Evolutionary conservation across 2,888 invertebrate genomes (phyloP), one percentile per base, ranked within the genome.

Genomic region (Andrena trimmerana): DNA sequence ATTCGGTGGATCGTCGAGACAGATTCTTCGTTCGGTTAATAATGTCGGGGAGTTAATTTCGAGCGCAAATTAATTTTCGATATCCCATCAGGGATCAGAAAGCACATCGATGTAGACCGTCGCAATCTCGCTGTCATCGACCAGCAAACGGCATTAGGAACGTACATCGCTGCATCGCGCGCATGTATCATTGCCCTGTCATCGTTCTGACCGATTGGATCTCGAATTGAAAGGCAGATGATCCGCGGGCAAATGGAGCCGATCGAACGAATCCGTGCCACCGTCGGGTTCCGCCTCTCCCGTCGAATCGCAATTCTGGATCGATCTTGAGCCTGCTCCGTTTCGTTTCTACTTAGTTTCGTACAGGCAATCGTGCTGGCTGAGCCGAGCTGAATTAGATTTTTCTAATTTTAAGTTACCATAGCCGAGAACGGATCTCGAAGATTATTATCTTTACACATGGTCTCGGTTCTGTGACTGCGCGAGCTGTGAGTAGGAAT

Each of bases 161-260:
- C 54, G 72, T 65, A 59, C 68, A 36, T 42, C 59, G 67, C 48
- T 50, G 42, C 42, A 42, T 42, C 42, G 42, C 42, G 42, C n/a
- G 73, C 59, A 59, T 72, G 79, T 73, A 76, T 84, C 79, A 76
- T 76, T 69, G 72, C 65, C 79, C 72, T 84, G 84, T 84, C 84
- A 76, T 62, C 72, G 68, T 60, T 72, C 69, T 84, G 84, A 84
- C 69, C 84, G 84, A 84, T 84, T 84, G 76, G 60, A 66, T 75
- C 80, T 72, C 72, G 67, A 84, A 84, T 84, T 79, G 75, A 60
- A 84, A 72, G 79, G 52, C 65, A 31, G 66, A 84, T 83, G 68
- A 81, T 83, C 71, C 50, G n/a, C 67, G n/a, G 66, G 59, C n/a
- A 59, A 59, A 54, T 62, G 79, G 48, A 80, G 33, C 50, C 72